Percentiles rank a stretch among this genome's conserved stretches.
phyloP scores from a whole-genome alignment of 2,113 vertebrate genomes.

The Picathartes gymnocephalus region DNA sequence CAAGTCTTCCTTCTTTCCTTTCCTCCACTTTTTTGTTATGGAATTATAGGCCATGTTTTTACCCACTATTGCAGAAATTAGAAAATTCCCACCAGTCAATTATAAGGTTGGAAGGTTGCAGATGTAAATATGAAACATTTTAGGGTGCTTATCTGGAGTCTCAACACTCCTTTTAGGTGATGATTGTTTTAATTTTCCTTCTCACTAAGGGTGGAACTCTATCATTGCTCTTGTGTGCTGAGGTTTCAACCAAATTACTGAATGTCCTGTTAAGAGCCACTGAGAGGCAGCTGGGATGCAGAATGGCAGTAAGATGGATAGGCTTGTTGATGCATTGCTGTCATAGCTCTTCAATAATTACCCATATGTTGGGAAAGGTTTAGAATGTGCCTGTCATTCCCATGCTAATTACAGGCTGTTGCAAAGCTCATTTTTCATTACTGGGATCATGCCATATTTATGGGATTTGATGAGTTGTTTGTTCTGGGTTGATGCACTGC shows the following conservation, averaged over 20 bases:
- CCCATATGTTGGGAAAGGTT: conserved; percentile 59
- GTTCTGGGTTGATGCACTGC: conserved; percentile 39
- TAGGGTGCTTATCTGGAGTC: neutral
- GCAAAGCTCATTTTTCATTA: conserved; percentile 61
- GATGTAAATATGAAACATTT: neutral
- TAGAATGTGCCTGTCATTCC: conserved; percentile 45
- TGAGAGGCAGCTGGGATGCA: neutral
- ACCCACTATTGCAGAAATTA: neutral
- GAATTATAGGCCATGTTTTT: neutral
- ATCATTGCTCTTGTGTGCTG: neutral
- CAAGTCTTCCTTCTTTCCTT: neutral
- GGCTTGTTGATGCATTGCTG: conserved; percentile 38
- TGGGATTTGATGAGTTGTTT: conserved; percentile 63
- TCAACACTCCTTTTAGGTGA: neutral
- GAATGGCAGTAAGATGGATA: neutral
- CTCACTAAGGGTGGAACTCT: neutral
- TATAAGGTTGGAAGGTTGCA: neutral
- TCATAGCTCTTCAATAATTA: conserved; percentile 65
- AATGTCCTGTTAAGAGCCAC: neutral
- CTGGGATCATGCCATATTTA: conserved; percentile 53
- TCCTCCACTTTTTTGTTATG: neutral
- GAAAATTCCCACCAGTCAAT: neutral
- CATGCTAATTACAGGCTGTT: conserved; percentile 61
- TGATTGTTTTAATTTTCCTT: neutral
- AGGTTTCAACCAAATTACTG: conserved; percentile 1